A percentile compares a stretch with the other conserved stretches of the same genome.
phyloP scores from a whole-genome alignment of 2,888 invertebrate species.

The Pandemis heparana region DNA sequence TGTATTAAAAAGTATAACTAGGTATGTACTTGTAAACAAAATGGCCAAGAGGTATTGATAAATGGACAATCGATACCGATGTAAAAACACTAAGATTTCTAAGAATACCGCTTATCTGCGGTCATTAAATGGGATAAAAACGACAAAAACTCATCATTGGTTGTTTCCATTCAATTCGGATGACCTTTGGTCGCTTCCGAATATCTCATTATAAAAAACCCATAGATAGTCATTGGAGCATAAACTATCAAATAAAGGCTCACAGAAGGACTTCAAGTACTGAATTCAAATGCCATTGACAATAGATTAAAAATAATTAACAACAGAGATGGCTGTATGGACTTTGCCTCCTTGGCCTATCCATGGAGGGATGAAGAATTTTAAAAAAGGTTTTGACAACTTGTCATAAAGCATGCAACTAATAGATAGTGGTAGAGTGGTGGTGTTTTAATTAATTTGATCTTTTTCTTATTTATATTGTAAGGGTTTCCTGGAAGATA shows the following conservation, averaged over 20 bases:
- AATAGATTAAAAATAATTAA: too few species aligned
- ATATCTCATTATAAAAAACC: not conserved
- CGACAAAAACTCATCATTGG: not conserved
- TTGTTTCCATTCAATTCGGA: not conserved
- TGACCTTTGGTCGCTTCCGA: conserved; percentile 22
- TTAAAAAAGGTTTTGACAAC: too few species aligned
- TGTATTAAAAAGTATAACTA: not conserved
- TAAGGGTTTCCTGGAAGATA: too few species aligned
- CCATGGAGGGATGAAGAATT: too few species aligned
- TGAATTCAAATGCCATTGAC: too few species aligned
- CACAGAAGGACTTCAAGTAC: not conserved
- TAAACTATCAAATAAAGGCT: not conserved
- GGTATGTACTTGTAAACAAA: not conserved
- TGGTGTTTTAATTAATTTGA: too few species aligned
- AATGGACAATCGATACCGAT: not conserved
- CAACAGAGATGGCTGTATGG: too few species aligned
- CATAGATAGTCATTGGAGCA: conserved; percentile 19
- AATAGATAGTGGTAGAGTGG: too few species aligned
- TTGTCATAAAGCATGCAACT: too few species aligned
- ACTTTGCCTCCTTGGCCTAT: too few species aligned
- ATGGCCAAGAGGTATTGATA: not conserved
- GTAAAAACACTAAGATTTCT: not conserved
- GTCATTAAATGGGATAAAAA: conserved; percentile 11
- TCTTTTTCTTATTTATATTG: too few species aligned
- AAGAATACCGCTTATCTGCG: conserved; percentile 4